phyloP scores from a whole-genome alignment of 2,113 vertebrate species.

The Tragelaphus scriptus region DNA sequence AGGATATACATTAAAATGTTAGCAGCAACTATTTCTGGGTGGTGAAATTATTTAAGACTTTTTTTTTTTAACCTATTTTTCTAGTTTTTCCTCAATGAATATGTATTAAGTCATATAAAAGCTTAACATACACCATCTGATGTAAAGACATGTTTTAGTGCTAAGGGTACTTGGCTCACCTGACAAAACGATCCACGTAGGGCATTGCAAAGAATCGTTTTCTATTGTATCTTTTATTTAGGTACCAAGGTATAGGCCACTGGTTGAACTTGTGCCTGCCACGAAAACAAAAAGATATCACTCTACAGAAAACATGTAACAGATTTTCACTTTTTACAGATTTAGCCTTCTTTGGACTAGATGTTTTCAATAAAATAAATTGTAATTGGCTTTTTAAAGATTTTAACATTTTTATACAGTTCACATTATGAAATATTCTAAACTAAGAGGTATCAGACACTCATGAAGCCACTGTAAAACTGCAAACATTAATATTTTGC shows the following conservation, averaged over 20 bases:
- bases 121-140: background rate
- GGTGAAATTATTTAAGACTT: background rate
- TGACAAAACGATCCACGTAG: constrained; percentile 86
- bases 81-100: background rate
- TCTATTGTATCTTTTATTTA: constrained; percentile 88
- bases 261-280: constrained; percentile 92
- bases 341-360: background rate
- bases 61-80: background rate
- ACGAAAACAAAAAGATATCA: constrained; percentile 24
- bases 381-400: background rate
- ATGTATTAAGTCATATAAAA: background rate
- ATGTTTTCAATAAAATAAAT: background rate
- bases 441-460: background rate
- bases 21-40: background rate
- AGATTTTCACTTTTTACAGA: background rate
- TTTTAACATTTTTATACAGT: background rate
- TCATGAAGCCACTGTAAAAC: background rate
- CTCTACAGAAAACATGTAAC: background rate
- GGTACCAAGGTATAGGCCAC: constrained; percentile 93
- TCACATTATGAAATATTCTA: background rate
- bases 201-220: constrained; percentile 87
- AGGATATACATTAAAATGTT: background rate
- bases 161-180: constrained; percentile 78
- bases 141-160: background rate
- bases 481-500: background rate